Evolutionary conservation across 92 coral and sea anemone species (phyloP).

Genomic region (Palythoa grandiflora): DNA sequence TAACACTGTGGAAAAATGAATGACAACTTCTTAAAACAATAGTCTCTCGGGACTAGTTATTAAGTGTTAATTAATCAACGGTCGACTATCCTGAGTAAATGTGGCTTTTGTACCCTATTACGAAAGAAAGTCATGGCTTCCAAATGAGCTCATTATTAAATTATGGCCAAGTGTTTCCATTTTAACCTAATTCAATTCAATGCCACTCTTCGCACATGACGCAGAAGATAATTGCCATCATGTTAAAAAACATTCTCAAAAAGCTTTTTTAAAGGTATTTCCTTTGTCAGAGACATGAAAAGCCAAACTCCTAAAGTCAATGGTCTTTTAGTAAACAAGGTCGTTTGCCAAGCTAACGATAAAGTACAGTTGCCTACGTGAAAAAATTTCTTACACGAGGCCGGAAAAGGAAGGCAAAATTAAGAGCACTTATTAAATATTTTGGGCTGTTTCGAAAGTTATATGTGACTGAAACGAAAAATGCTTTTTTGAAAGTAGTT

Average conservation of each 20-base stretch:
- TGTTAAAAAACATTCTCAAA: no score
- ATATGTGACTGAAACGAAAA: background rate
- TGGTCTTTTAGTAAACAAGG: background rate
- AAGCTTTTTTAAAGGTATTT: no score
- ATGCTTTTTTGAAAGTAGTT: no score
- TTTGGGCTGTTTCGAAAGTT: background rate
- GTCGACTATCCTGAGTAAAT: background rate
- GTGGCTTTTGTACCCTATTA: background rate
- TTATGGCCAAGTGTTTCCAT: background rate
- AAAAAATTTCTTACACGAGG: background rate
- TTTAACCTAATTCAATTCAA: background rate
- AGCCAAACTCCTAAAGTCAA: background rate
- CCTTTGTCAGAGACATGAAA: no score
- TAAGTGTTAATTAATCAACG: slow-evolving; percentile 6
- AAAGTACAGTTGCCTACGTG: background rate
- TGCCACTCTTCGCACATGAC: background rate
- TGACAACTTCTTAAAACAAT: background rate
- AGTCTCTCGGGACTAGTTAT: background rate
- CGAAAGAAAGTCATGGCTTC: background rate
- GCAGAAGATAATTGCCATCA: no score
- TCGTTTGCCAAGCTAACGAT: background rate
- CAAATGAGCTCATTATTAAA: background rate
- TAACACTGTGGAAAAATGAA: background rate
- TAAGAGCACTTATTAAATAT: background rate
- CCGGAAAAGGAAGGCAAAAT: background rate